Evolutionary conservation across 2,888 invertebrate genomes (phyloP).

Genomic region (Tetramorium bicarinatum): DNA sequence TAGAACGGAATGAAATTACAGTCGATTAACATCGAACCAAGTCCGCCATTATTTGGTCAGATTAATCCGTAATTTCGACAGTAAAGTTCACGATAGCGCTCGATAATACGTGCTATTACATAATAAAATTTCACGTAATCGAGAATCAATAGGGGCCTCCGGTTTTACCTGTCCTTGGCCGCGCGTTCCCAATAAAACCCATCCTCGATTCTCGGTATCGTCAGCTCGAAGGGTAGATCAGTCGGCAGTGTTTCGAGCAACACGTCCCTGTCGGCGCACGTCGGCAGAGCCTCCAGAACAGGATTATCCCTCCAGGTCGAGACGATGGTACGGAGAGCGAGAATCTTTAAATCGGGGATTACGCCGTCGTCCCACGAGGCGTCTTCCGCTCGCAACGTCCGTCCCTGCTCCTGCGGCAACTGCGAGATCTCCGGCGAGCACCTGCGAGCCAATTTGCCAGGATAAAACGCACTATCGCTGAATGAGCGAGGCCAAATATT

Average conservation of each 20-base stretch:
- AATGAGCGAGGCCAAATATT: not conserved
- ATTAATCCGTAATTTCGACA: not conserved
- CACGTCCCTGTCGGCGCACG: conserved; percentile 88
- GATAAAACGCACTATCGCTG: not conserved
- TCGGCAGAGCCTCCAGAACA: conserved; percentile 87
- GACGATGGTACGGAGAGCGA: conserved; percentile 77
- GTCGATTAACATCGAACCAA: not conserved
- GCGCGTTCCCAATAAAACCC: conserved; percentile 90
- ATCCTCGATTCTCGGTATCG: conserved; percentile 84
- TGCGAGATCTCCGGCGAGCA: conserved; percentile 78
- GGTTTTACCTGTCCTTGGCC: conserved; percentile 82
- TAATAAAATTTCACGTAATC: not conserved
- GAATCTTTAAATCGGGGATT: conserved; percentile 77
- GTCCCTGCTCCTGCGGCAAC: conserved; percentile 72
- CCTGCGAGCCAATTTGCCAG: conserved; percentile 67
- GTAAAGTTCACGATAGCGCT: not conserved
- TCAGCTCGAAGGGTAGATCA: conserved; percentile 88
- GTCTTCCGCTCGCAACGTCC: conserved; percentile 79
- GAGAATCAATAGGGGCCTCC: not conserved
- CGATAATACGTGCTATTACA: not conserved
- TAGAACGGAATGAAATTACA: not conserved
- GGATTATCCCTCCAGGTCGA: conserved; percentile 86
- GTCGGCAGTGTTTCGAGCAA: conserved; percentile 89
- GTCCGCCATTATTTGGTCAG: not conserved
- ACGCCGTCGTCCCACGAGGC: conserved; percentile 78